Percentiles rank a stretch among this genome's conserved stretches.
These are phyloP conservation scores for Oncorhynchus nerka DNA, from an alignment of 2,113 vertebrate genomes.

Conservation along the genomic window DNA sequence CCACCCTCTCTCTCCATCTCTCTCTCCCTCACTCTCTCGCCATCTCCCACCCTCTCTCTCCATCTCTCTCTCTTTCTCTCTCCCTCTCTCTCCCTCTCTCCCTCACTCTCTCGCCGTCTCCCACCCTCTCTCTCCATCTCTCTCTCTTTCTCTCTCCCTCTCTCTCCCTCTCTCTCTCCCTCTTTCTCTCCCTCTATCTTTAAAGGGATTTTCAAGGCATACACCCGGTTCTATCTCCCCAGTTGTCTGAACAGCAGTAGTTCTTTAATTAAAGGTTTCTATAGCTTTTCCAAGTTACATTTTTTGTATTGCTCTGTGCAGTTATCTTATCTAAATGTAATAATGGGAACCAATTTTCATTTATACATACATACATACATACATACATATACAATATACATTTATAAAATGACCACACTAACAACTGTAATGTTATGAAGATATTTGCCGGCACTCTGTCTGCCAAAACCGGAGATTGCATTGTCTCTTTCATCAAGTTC, in stretches of 20 bases:
- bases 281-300: constrained; percentile 52
- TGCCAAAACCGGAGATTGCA: constrained; percentile 65
- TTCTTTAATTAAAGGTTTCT: constrained; percentile 69
- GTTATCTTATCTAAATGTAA: constrained; percentile 59
- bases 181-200: background rate
- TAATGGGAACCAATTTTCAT: constrained; percentile 55
- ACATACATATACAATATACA: constrained; percentile 25
- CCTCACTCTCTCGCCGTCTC: too few species aligned
- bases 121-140: background rate
- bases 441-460: constrained; percentile 54
- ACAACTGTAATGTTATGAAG: constrained; percentile 54
- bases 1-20: too few species aligned
- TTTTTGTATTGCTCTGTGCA: constrained; percentile 51
- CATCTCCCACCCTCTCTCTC: background rate
- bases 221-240: constrained; percentile 33
- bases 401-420: constrained; percentile 36
- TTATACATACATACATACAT: too few species aligned
- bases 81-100: background rate
- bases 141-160: background rate
- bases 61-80: background rate
- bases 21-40: background rate
- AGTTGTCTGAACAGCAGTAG: constrained; percentile 31
- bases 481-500: constrained; percentile 63
- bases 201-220: constrained; percentile 37
- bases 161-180: background rate